These are phyloP conservation scores for Dendrolimus houi DNA, from an alignment of 2,888 invertebrate species.

Conservation along the genomic window DNA sequence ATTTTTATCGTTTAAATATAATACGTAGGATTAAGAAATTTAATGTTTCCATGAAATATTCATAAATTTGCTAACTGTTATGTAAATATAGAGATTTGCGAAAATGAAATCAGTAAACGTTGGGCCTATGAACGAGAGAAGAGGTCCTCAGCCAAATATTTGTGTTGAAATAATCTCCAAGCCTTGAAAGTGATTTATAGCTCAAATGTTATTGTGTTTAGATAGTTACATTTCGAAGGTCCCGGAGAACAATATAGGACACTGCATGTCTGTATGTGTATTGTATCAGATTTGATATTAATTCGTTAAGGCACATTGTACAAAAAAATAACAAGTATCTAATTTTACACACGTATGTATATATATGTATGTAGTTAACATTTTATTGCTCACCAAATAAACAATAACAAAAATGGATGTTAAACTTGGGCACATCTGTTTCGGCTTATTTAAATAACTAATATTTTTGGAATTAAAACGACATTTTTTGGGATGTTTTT, in stretches of 20 bases:
- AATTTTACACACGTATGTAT: too few relatives aligned
- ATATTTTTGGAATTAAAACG: too few relatives aligned
- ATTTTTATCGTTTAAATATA: neutral
- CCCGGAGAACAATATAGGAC: neutral
- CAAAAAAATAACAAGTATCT: too few relatives aligned
- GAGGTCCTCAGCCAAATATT: neutral
- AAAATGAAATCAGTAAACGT: slow-evolving; percentile 31
- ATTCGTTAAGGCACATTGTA: too few relatives aligned
- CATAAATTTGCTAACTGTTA: slow-evolving; percentile 41
- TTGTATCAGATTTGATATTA: too few relatives aligned
- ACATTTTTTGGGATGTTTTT: too few relatives aligned
- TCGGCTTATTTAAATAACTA: too few relatives aligned
- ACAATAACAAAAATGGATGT: too few relatives aligned
- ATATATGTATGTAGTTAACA: too few relatives aligned
- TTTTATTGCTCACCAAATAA: too few relatives aligned
- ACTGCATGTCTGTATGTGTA: too few relatives aligned
- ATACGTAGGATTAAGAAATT: slow-evolving; percentile 4
- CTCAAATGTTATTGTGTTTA: slow-evolving; percentile 3
- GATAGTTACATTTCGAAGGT: neutral
- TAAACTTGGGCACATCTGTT: too few relatives aligned
- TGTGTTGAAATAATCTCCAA: slow-evolving; percentile 3
- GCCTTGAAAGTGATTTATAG: slow-evolving; percentile 1
- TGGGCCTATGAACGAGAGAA: slow-evolving; percentile 14
- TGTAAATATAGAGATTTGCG: slow-evolving; percentile 47
- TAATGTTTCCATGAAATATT: slow-evolving; percentile 43